These are phyloP conservation scores for Pachliopta kotzebuea DNA, from an alignment of 2,888 invertebrate species.

Conservation along the genomic window DNA sequence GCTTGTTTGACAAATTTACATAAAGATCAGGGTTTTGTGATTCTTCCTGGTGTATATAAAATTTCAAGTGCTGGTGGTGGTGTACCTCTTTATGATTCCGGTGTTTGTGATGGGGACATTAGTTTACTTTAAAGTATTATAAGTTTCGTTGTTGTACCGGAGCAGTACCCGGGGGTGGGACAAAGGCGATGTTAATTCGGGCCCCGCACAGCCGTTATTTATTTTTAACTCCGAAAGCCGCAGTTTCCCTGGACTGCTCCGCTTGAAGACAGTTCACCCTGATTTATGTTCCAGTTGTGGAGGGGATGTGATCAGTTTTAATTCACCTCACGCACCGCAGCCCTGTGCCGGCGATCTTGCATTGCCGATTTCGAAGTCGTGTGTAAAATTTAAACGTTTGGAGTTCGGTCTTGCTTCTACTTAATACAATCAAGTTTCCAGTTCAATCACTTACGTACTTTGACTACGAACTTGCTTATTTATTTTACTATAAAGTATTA, in stretches of 20 bases:
- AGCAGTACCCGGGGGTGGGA: conserved; percentile 67
- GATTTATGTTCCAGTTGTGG: conserved; percentile 31
- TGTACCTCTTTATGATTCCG: too few species aligned
- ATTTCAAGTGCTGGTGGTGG: too few species aligned
- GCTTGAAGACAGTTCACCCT: conserved; percentile 34
- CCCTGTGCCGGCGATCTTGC: conserved; percentile 21
- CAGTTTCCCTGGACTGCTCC: conserved; percentile 43
- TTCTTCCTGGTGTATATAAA: too few species aligned
- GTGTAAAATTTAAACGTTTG: conserved; percentile 28
- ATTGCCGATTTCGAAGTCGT: conserved; percentile 25
- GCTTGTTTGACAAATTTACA: too few species aligned
- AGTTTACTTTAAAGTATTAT: conserved; percentile 66
- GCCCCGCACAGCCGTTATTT: conserved; percentile 45
- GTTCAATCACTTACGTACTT: too few species aligned
- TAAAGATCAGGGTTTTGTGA: too few species aligned
- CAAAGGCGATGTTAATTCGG: conserved; percentile 73
- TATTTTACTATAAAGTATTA: too few species aligned
- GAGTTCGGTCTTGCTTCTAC: conserved; percentile 3
- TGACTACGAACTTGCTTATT: too few species aligned
- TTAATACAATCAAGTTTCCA: conserved; percentile 16
- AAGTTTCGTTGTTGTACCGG: conserved; percentile 75
- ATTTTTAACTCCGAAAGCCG: conserved; percentile 61
- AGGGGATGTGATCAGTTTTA: conserved; percentile 27
- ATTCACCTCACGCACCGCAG: conserved; percentile 26
- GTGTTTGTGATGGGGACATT: conserved; percentile 2